Evolutionary conservation across 2,113 vertebrate species (phyloP).

Genomic region (Vulpes lagopus): DNA sequence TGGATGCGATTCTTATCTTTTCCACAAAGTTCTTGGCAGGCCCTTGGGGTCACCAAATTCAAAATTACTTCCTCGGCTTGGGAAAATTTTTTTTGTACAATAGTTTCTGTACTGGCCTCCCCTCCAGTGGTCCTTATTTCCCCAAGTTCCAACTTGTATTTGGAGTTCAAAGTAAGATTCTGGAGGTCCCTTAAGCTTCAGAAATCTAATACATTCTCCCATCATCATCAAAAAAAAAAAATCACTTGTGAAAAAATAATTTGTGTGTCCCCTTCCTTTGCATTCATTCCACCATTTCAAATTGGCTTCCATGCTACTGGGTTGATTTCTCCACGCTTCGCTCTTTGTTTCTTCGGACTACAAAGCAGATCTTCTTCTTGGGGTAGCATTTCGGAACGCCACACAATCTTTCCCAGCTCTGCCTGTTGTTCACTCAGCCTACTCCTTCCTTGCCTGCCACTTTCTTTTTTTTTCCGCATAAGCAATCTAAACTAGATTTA

Average conservation of each 20-base stretch:
- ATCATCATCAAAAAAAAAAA: not conserved
- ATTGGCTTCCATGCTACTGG: too few relatives aligned
- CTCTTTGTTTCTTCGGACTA: not conserved
- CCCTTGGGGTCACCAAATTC: not conserved
- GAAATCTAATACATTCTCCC: not conserved
- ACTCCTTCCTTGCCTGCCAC: not conserved
- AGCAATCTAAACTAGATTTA: not conserved
- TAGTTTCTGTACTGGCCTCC: not conserved
- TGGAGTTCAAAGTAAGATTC: not conserved
- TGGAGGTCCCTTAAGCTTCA: not conserved
- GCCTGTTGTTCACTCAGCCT: not conserved
- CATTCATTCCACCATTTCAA: not conserved
- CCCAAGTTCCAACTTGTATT: not conserved
- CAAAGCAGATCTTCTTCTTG: not conserved
- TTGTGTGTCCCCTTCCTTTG: not conserved
- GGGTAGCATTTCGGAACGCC: not conserved
- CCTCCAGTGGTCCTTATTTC: not conserved
- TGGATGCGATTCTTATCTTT: not conserved
- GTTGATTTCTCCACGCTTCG: fast-evolving
- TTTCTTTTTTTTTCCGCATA: not conserved
- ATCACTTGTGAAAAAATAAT: not conserved
- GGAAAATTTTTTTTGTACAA: not conserved
- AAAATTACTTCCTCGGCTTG: not conserved
- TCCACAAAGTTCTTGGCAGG: not conserved
- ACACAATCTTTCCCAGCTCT: not conserved